Evolutionary conservation across 64 coral and sea anemone genomes (phyloP), one percentile per base, ranked within the genome.

Genomic region (Porites lutea): DNA sequence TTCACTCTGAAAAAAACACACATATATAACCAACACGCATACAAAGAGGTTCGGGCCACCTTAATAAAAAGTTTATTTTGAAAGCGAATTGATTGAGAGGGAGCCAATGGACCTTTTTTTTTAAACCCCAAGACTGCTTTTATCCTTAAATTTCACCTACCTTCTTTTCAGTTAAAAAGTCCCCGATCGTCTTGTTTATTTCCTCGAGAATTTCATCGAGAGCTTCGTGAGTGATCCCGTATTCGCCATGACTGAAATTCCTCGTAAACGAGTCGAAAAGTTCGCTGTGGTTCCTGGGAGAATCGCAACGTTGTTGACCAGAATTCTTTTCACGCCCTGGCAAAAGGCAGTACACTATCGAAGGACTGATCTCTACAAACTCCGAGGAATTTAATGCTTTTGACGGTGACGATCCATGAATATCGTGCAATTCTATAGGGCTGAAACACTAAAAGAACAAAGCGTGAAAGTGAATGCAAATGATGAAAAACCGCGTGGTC

Each of bases 221-320:
- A 11, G 75, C 50, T 57, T 78, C 75, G 23, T 22, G 75, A 2
- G 75, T 78, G 52, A 78, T 57, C 11, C 52, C 75, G 2, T 78
- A 49, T 21, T 78, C 75, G 50, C 75, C 20, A 57, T 78, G 74
- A 47, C 72, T 77, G 74, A 77, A 51, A 78, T 78, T 78, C 50
- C 51, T 78, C 21, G 75, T 51, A 51, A 78, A 78, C 19, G 5
- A 78, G 19, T 55, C 23, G 12, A 20, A 78, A 53, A 78, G 75
- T 78, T 27, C 75, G 51, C 75, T 78, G 50, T 21, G 16, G 75
- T 58, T 78, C 75, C 55, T 78, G 50, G 75, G 75, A 78, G 49
- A 13, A 4, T 10, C 10, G 23, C 50, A 78, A 18, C 20, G 61
- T 18, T 64, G 61, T 64, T 4, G 49, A 22, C 75, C 51, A 78